These are phyloP conservation scores for Penaeus indicus DNA, from an alignment of 1,140 invertebrate species.

Conservation along the genomic window DNA sequence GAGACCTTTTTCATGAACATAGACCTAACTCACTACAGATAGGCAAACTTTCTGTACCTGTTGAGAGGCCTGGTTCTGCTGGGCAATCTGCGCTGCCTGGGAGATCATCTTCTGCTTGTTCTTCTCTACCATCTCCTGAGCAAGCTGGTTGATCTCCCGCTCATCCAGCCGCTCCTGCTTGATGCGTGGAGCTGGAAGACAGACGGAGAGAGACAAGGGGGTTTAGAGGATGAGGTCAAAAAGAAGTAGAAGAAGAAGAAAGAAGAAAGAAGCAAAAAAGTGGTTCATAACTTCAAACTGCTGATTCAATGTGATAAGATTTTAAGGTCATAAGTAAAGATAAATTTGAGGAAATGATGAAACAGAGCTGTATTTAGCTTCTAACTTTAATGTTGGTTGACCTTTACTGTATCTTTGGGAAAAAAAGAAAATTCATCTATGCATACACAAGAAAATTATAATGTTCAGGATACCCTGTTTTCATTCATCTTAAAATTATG, in stretches of 20 bases:
- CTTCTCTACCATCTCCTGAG: conserved; percentile 87
- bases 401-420: no score
- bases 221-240: no score
- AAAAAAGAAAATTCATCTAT: no score
- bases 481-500: no score
- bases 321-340: no score
- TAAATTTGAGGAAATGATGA: no score
- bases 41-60: conserved; percentile 39
- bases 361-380: no score
- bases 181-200: conserved; percentile 70
- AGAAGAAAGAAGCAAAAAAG: not conserved
- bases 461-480: no score
- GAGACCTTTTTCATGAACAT: conserved; percentile 50
- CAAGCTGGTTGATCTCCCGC: conserved; percentile 86
- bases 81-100: conserved; percentile 70
- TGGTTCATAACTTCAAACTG: no score
- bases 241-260: not conserved
- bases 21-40: not conserved
- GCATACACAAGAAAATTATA: no score
- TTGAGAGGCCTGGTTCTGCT: conserved; percentile 67
- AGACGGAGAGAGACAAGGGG: not conserved
- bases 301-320: no score
- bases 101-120: conserved; percentile 79
- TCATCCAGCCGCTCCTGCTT: conserved; percentile 85
- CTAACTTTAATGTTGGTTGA: no score